Base-by-base conservation (phyloP, 2,113 vertebrate genomes). In the Emydocephalus ijimae region DNA sequence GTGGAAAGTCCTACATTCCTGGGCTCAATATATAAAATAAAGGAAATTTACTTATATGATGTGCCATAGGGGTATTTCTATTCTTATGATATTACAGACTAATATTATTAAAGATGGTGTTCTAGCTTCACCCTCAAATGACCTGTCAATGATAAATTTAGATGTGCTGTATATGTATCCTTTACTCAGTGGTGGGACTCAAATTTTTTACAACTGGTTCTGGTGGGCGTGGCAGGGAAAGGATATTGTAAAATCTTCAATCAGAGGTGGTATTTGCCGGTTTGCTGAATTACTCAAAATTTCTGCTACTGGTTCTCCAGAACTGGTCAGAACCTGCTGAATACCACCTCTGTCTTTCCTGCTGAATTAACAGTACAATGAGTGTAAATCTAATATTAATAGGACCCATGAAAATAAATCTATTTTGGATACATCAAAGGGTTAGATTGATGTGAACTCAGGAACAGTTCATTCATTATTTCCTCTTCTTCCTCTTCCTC, bases 161-260 rank as follows among this genome's bases (percentile, higher is more conserved):
- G 96, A 96, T 96, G 94, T 96, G 94, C 95, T 96, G 92, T 95
- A 95, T 95, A 92, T 56, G 93, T 95, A 94, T 94, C 48, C 48
- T 50, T 50, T 50, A 50, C 48, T 50, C 48, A 50, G 48, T 50
- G 48, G 48, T 50, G 48, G 48, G 48, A 50, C 9, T 50, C 48
- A 50, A 50, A 9, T 50, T 50, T 50, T 45, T 45, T 45, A 50
- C 48, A 1, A 50, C 48, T 1, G 48, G 48, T 50, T 50, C 48
- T 50, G 48, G 48, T 50, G 48, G 48, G 48, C 8, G 1, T 50
- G 8, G 8, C 48, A 50, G 48, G 48, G 48, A 50, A 50, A 50
- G 48, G 48, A 50, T 50, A 50, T 50, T 50, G 48, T 50, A 50
- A 50, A 50, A 50, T 50, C 48, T 50, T 8, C 48, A 50, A 10